Evolutionary conservation across 2,797 vertebrate species (phyloP), one percentile per base, ranked within the genome.

Genomic region (Linurgus olivaceus): DNA sequence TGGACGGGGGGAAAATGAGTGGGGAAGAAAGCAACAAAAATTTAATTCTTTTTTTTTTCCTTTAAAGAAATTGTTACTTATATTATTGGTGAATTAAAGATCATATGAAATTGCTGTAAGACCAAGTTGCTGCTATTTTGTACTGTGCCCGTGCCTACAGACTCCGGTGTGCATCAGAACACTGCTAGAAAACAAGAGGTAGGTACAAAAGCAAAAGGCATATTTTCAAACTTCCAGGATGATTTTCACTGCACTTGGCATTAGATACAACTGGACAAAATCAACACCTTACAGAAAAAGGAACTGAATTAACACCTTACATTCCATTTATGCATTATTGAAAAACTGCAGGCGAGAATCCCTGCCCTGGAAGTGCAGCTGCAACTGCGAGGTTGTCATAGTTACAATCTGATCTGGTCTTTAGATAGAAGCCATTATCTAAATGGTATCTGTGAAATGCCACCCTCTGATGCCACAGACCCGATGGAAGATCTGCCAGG

Each of bases 361-460:
- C 52, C 25, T 58, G 59, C 77, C 93, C 66, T 68, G 33, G 12
- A 67, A 71, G 40, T 9, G 59, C 40, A 90, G 91, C 77, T 87
- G 61, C 35, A 78, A 31, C 74, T 63, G 77, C 2, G 6, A 77
- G 54, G 90, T 59, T 90, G 91, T 90, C 93, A 96, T 44, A 92
- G 94, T 92, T 63, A 91, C 90, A 86, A 35, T 48, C 66, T 20
- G 50, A 88, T 75, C 35, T 65, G 80, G 20, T 63, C 62, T 72
- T 42, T 7, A 85, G 86, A 73, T 21, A 57, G 37, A 35, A 75
- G 29, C 58, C 35, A 65, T 66, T 68, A 92, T 88, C 83, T 74
- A 68, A 91, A 82, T 28, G 38, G 37, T n/a, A 82, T n/a, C 61
- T 68, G 63, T 84, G 81, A 88, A 88, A 40, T 33, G 37, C 37